Percentiles rank a stretch among this genome's conserved stretches.
These are phyloP conservation scores for Adelognathus sp. DNA, from an alignment of 2,888 invertebrate species.

Conservation along the genomic window DNA sequence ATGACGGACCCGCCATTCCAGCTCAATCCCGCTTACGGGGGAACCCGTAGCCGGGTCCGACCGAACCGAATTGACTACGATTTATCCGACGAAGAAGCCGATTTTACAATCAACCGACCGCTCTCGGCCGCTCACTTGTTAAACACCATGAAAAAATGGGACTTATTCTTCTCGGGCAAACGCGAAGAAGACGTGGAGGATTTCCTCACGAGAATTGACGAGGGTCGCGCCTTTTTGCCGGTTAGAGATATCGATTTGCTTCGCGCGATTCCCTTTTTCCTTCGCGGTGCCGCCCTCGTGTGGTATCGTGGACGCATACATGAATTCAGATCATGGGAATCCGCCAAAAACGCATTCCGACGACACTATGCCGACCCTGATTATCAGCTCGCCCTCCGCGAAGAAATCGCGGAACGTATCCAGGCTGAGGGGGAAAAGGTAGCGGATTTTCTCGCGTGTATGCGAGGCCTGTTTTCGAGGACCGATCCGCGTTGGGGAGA, in stretches of 20 bases:
- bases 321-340: not conserved
- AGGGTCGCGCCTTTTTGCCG: slow-evolving; percentile 6
- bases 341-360: not conserved
- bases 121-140: not conserved
- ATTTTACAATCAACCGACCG: not conserved
- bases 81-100: not conserved
- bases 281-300: not conserved
- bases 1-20: not conserved
- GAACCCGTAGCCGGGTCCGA: not conserved
- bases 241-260: not conserved
- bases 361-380: slow-evolving; percentile 25
- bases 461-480: slow-evolving; percentile 13
- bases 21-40: not conserved
- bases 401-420: not conserved
- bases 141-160: slow-evolving; percentile 21
- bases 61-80: not conserved
- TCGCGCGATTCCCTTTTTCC: slow-evolving; percentile 14
- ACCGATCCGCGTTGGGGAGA: not conserved
- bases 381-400: slow-evolving; percentile 18
- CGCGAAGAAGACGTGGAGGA: slow-evolving; percentile 19
- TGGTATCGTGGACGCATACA: slow-evolving; percentile 24
- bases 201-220: slow-evolving; percentile 11
- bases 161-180: not conserved
- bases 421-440: not conserved
- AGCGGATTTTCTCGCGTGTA: slow-evolving; percentile 6